Conservation (phyloP, 2,888 invertebrate species). For the Mystacides longicornis region DNA sequence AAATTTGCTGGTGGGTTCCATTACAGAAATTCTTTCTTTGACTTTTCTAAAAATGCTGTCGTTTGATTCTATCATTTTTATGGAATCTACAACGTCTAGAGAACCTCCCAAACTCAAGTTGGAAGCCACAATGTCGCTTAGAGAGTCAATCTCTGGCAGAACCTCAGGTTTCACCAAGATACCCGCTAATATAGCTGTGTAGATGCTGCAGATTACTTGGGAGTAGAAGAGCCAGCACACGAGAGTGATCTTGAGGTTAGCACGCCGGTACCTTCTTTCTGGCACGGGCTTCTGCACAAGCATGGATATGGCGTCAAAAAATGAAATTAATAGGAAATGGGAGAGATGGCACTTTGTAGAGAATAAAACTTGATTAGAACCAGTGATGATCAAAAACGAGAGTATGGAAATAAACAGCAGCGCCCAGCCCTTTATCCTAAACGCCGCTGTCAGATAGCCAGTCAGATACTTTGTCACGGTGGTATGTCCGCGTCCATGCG, state of each 20-base stretch:
- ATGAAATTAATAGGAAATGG: background rate
- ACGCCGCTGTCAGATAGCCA: background rate
- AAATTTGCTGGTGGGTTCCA: background rate
- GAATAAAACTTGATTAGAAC: background rate
- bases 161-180: background rate
- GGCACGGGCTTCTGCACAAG: background rate
- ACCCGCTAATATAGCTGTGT: background rate
- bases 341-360: background rate
- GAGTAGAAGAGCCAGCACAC: background rate
- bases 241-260: background rate
- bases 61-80: background rate
- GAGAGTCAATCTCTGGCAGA: background rate
- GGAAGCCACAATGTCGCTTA: background rate
- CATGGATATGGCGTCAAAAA: background rate
- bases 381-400: background rate
- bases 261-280: background rate
- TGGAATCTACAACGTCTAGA: background rate
- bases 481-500: background rate
- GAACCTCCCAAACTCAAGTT: background rate
- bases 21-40: background rate
- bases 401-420: background rate
- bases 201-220: background rate
- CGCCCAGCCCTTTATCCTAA: background rate
- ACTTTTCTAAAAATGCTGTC: background rate
- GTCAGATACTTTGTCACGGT: background rate